A percentile compares a stretch with the other conserved stretches of the same genome.
Conservation (phyloP, 2,888 invertebrate genomes). For the Drosophila differens region DNA sequence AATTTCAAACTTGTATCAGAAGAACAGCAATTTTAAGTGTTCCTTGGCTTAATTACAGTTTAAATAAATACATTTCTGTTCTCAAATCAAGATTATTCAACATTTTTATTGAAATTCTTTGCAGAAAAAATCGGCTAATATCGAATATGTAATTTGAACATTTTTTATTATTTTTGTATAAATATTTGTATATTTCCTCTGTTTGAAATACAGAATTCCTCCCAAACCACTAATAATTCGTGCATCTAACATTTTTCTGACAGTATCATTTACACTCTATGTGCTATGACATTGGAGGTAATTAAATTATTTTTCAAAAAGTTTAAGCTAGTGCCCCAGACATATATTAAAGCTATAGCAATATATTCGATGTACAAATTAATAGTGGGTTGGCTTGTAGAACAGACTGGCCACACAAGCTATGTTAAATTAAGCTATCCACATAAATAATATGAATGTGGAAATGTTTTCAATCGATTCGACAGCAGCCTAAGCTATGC, state of each 20-base stretch:
- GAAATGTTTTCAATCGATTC: constrained; percentile 17
- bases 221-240: background rate
- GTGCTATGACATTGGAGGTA: too few species aligned
- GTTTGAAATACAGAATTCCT: too few species aligned
- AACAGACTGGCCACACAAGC: background rate
- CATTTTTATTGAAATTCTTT: background rate
- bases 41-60: background rate
- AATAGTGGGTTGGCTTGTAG: background rate
- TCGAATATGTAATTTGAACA: background rate
- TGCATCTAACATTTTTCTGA: background rate
- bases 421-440: background rate
- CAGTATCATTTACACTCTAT: too few species aligned
- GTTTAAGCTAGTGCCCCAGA: too few species aligned
- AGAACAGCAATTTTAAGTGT: background rate
- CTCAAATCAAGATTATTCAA: background rate
- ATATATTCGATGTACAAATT: background rate
- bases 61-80: too few species aligned
- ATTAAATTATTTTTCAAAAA: too few species aligned
- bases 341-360: background rate
- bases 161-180: background rate
- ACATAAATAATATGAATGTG: background rate
- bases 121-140: background rate
- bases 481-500: constrained; percentile 4
- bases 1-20: background rate
- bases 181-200: background rate